Base-by-base conservation (phyloP, 2,797 vertebrate genomes). In the Periparus ater region DNA sequence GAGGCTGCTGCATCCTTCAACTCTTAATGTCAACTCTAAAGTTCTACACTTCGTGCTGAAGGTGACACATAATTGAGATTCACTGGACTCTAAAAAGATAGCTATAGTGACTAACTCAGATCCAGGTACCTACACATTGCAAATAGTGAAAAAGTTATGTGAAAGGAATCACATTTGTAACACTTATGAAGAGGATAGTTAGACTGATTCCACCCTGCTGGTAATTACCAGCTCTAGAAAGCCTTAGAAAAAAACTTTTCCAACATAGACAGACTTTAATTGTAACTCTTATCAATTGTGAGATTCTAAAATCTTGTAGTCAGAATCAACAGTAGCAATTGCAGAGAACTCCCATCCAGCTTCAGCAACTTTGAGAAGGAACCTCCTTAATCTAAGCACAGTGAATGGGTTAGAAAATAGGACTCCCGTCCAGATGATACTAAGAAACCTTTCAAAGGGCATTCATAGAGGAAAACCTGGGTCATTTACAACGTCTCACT, bases 111-210 rank as follows among this genome's bases (percentile, higher is more conserved):
- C 57, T 73, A 36, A 61, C 13, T 54, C 23, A 10, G 29, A 45
- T 54, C 40, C 23, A 70, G 51, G 15, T 26, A 53, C 18, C 17
- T 58, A 54, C 23, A n/a, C 7, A 29, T 0, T 22, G 47, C 44
- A 70, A 48, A 66, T 27, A 19, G 10, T 73, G 36, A 72, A 57
- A 30, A 70, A 26, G 19, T 29, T 73, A 42, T 9, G 27, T 47
- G n/a, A 81, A 85, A n/a, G 11, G 38, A 65, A 73, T 53, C 32
- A 45, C 4, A 53, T 40, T n/a, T 85, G 7, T 44, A 85, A 61
- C 36, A 34, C 25, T 65, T 36, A n/a, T 0, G 0, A 92, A 57
- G 21, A 17, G 23, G 6, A n/a, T 1, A 17, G 6, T 36, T 44
- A 53, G 17, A 57, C 13, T 57, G 75, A 70, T 38, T 30, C 9